Percentiles rank a stretch among this genome's conserved stretches.
phyloP scores from a whole-genome alignment of 2,797 vertebrate species.

The Setipinna tenuifilis region DNA sequence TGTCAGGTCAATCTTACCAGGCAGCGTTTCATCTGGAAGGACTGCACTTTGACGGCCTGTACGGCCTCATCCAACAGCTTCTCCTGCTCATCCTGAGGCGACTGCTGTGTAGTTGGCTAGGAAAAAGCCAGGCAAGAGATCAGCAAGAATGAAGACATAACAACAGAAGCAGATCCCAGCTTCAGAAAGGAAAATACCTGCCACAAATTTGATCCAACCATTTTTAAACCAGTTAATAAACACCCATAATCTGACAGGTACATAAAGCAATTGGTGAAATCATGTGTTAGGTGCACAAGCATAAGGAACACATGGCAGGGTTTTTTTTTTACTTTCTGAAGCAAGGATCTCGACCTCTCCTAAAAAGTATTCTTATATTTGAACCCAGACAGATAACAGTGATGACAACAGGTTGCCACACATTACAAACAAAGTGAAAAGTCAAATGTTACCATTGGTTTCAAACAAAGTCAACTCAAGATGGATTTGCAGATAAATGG shows the following conservation, averaged over 20 bases:
- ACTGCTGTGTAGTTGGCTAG: constrained; percentile 94
- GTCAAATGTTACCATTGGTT: background rate
- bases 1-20: constrained; percentile 79
- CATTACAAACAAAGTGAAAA: background rate
- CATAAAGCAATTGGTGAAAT: too few species aligned
- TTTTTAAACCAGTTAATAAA: too few species aligned
- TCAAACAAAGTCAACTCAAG: background rate
- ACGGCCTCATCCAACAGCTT: constrained; percentile 98
- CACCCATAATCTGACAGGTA: too few species aligned
- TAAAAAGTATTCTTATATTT: background rate
- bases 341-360: background rate
- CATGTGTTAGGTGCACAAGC: too few species aligned
- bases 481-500: background rate
- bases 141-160: constrained; percentile 22
- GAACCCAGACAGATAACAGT: background rate
- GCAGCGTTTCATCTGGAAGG: constrained; percentile 98
- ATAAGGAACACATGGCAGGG: too few species aligned
- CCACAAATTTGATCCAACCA: too few species aligned
- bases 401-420: background rate
- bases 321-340: too few species aligned
- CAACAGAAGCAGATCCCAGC: too few species aligned
- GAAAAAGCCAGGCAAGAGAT: constrained; percentile 37
- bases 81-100: constrained; percentile 97
- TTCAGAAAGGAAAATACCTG: too few species aligned
- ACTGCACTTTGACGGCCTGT: constrained; percentile 98